These are phyloP conservation scores for Arbacia lixula DNA, from an alignment of 53 echinoderm and acorn worm species.

Conservation along the genomic window DNA sequence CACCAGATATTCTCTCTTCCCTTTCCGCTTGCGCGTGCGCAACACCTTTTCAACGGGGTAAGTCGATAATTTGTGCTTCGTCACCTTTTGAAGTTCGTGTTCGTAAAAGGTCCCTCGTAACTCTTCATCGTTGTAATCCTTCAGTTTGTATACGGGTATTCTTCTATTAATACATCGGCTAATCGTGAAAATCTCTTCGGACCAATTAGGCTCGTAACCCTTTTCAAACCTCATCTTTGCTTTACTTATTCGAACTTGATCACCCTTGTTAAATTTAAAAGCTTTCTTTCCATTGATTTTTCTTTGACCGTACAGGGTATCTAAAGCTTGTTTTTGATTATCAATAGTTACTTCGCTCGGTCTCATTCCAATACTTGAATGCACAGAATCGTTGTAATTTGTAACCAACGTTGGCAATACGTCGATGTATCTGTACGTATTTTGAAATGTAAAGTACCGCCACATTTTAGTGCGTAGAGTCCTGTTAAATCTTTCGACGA, in stretches of 20 bases:
- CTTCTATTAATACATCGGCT: background rate
- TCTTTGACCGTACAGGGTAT: slow-evolving; percentile 7
- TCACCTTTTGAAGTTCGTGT: slow-evolving; percentile 44
- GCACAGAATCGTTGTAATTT: slow-evolving; percentile 6
- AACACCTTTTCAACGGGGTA: slow-evolving; percentile 40
- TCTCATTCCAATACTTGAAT: slow-evolving; percentile 31
- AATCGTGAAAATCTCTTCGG: slow-evolving; percentile 51
- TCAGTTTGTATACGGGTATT: slow-evolving; percentile 37
- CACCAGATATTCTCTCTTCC: slow-evolving; percentile 49
- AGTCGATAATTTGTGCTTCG: slow-evolving; percentile 5
- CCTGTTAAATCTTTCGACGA: slow-evolving; percentile 61
- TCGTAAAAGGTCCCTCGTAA: slow-evolving; percentile 46
- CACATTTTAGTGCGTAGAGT: slow-evolving; percentile 53
- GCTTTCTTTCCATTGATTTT: background rate
- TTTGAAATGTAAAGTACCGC: slow-evolving; percentile 50
- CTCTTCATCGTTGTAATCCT: slow-evolving; percentile 30
- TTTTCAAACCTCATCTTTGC: slow-evolving; percentile 48
- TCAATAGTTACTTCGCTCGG: slow-evolving; percentile 22
- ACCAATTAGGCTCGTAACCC: slow-evolving; percentile 45
- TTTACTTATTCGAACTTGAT: slow-evolving; percentile 43
- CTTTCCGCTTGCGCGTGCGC: background rate
- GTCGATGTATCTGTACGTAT: slow-evolving; percentile 27
- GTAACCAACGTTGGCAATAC: background rate
- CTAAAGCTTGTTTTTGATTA: slow-evolving; percentile 3
- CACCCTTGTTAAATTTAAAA: background rate